Base-by-base conservation (phyloP, 2,113 vertebrate species). In the Mobula birostris region DNA sequence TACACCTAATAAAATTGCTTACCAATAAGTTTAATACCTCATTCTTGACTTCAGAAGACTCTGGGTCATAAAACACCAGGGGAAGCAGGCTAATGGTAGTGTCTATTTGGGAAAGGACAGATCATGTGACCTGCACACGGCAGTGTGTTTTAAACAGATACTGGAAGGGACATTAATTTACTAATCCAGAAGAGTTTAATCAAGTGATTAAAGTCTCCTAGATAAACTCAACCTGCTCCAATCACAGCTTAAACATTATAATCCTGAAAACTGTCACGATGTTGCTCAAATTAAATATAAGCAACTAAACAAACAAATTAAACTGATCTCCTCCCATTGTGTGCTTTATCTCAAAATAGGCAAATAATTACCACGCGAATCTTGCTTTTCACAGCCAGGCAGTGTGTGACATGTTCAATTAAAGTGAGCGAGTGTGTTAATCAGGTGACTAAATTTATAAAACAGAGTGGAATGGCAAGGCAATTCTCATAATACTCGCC, bases 401-500 rank as follows among this genome's bases (percentile, higher is more conserved):
- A 29, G 29, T 63, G 58, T 63, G 58, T 58, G 63, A 61, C 29
- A 87, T 19, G 29, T 2, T n/a, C 5, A 11, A 17, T 87, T 56
- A 27, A 83, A 48, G n/a, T 58, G 1, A 58, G 56, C 21, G 12
- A 12, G 56, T 58, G 82, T 56, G 48, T 29, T 61, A 63, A 5
- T 11, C 36, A 72, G 66, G 32, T 48, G 66, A 8, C 17, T 24
- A 93, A 93, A 93, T 11, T 91, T 14, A 66, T 66, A 32, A 61
- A 88, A 88, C 29, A 66, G 5, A 7, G 27, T 63, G 14, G 7
- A 63, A 68, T 40, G 66, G 74, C 68, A 72, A 24, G 14, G 9
- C n/a, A 7, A 74, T 72, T 74, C 19, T 40, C 88, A 93, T 32
- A n/a, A 98, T 98, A 97, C 76, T 95, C 95, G 58, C 93, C 95